Evolutionary conservation across 2,888 invertebrate species (phyloP), one percentile per base, ranked within the genome.

Genomic region (Nebria salina): DNA sequence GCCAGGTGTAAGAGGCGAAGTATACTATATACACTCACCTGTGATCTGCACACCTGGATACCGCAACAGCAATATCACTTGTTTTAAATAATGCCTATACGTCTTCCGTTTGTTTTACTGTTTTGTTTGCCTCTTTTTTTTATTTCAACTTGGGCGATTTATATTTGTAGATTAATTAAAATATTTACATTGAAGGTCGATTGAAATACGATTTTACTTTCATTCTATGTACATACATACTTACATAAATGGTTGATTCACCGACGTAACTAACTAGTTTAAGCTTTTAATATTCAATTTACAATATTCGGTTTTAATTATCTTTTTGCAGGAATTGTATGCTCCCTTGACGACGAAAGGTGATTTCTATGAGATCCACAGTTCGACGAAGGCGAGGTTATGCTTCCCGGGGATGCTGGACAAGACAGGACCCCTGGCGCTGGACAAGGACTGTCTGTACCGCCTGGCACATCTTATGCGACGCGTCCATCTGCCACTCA

Each of bases 321-420:
- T 11, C 54, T 8, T 0, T 54, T 54, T 54, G 7, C 91, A 91
- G 92, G 92, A 93, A 87, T 90, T 94, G 84, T 95, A 94, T 88
- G 93, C 94, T 84, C 94, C 95, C 41, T 91, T 95, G 86, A 92
- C 93, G 85, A 93, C 94, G 77, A 93, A 94, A 87, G 95, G 95
- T 70, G 94, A 94, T 88, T 92, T 95, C 88, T 95, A 94, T 88
- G 92, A 92, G 84, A 92, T 92, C 65, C 90, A 91, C 89, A 93
- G 89, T 88, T 93, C 89, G 88, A 92, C 88, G 74, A 91, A 89
- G 84, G 91, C 91, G 83, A 90, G 91, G 88, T 90, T 91, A 83
- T 92, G 81, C 90, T 92, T 81, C 89, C 91, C 82, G 88, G 93
- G 89, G 85, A 90, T 88, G 86, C 90, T 85, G 88, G 91, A 85